Evolutionary conservation across 2,888 invertebrate species (phyloP), one percentile per base, ranked within the genome.

Genomic region (Sminthurinus aureus): DNA sequence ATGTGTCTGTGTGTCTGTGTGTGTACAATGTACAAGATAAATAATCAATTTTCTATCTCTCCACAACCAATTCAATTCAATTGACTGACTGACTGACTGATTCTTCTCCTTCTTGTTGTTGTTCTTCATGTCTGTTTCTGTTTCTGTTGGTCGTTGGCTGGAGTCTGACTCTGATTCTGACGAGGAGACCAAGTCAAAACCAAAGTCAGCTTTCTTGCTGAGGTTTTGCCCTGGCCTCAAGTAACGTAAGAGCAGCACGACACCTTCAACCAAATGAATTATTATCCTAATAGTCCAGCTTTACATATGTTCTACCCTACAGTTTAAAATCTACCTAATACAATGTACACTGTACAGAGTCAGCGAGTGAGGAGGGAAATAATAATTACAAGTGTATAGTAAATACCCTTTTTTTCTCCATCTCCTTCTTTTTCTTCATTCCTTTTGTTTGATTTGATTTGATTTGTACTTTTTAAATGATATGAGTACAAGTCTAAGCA

Each of bases 211-310:
- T 38, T 38, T 38, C 75, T 75, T 75, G 51, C 79, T 79, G 69
- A 79, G 79, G 79, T 79, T 79, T 69, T 22, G 71, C 66, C 66
- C 69, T 71, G 78, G 75, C 85, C 85, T 81, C 69, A 83, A 85
- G 84, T 80, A 82, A 85, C 83, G 64, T 64, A 77, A 52, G 84
- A 85, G 83, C 85, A 85, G 85, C 85, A 85, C 83, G 85, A 85
- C 85, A 85, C 85, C 85, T 85, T 83, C 81, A 75, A 75, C 83
- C 75, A 81, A 84, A 85, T 85, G 85, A 85, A 84, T 85, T 85
- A 85, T 85, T 83, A 83, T 84, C 84, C 85, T 84, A 85, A 85
- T 85, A 84, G 83, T 79, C 73, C 58, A 51, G 74, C 52, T 78
- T 67, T 22, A 58, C 26, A 79, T 38, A 38, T 38, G 3, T 38